phyloP scores from a whole-genome alignment of 1,140 invertebrate species.

The Papilio polyxenes region DNA sequence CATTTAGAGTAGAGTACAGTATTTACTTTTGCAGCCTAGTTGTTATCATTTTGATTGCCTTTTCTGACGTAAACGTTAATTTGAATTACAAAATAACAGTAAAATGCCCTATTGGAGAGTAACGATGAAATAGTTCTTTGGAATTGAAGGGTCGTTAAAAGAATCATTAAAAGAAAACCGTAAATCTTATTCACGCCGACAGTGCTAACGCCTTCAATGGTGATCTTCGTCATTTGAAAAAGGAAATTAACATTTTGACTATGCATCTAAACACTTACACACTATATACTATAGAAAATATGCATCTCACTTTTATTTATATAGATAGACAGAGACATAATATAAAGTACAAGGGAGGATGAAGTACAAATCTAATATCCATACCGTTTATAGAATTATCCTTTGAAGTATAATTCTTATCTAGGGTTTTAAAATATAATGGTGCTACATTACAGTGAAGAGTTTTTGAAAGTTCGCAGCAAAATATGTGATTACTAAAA shows the following conservation, averaged over 20 bases:
- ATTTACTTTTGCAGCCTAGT: too few relatives aligned
- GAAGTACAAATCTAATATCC: neutral
- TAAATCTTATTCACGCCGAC: constrained; percentile 53
- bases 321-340: neutral
- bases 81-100: too few relatives aligned
- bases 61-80: neutral
- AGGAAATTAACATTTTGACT: neutral
- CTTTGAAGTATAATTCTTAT: neutral
- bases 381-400: neutral
- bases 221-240: constrained; percentile 38
- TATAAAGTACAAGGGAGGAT: neutral
- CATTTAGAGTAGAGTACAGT: too few relatives aligned
- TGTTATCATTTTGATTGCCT: neutral
- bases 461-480: neutral
- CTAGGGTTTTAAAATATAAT: constrained; percentile 11
- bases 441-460: neutral
- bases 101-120: constrained; percentile 47
- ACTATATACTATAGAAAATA: too few relatives aligned
- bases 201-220: constrained; percentile 42
- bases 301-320: neutral
- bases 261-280: too few relatives aligned
- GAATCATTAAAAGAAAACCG: constrained; percentile 51
- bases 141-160: constrained; percentile 51
- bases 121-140: constrained; percentile 51
- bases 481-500: neutral